Base-by-base conservation (phyloP, 1,140 invertebrate genomes). In the Orius insidiosus region DNA sequence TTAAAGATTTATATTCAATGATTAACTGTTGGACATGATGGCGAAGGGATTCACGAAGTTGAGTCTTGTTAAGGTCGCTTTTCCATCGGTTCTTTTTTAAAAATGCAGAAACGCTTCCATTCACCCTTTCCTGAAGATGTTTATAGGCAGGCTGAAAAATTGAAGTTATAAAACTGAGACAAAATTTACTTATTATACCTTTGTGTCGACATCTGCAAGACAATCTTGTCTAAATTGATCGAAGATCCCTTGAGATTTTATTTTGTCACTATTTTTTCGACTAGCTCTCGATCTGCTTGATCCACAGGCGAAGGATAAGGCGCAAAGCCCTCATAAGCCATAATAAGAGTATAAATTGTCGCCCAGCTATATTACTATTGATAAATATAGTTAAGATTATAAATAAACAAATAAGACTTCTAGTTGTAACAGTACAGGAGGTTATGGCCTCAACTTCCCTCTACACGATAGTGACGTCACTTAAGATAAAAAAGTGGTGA, bases 201-300 rank as follows among this genome's bases (percentile, higher is more conserved):
- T 89, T 3, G 89, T 94, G 62, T 96, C 92, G 45, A 94, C 88
- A 70, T 95, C 89, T 15, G 87, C 76, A 36, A 95, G 73, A 56
- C 87, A 94, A 60, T 94, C 88, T 64, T 87, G 89, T 5, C 92
- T 74, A 61, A 95, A 92, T 63, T 90, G 72, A 65, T 90, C 86
- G 60, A 90, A 90, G 49, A 85, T 76, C 50, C 85, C 86, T 68
- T 86, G 78, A 1, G 83, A 82, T 69, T 90, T 90, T 11, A 92
- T 63, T 61, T 85, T 78, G 53, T 76, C 24, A 89, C 80, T 44
- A 89, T 78, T 59, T 80, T 75, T 59, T 81, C 75, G 15, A 83
- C 70, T 50, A 83, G 61, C 45, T 72, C 66, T 14, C 72, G 70
- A 67, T 81, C 78, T 36, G 63, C 24, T 24, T 24, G 24, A 24